Evolutionary conservation across 1,140 invertebrate species (phyloP).

Genomic region (Drosophila virilis): DNA sequence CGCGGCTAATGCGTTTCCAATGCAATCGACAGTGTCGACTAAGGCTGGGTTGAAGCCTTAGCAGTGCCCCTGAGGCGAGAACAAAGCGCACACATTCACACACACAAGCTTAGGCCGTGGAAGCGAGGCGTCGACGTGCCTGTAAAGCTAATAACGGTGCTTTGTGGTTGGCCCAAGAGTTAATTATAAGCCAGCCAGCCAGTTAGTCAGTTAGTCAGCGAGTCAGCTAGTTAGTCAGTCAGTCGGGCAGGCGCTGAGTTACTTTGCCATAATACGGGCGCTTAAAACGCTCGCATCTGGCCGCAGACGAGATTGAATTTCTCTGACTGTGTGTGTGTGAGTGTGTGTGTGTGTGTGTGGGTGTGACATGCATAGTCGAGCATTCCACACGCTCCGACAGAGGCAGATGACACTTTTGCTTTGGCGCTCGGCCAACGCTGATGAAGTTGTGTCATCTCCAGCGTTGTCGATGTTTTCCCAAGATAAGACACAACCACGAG

Average conservation of each 20-base stretch:
- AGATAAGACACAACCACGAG: conserved; percentile 46
- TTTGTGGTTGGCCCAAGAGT: conserved; percentile 74
- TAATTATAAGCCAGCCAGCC: conserved; percentile 73
- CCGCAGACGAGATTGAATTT: conserved; percentile 66
- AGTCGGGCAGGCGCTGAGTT: conserved; percentile 21
- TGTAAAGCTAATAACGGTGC: conserved; percentile 62
- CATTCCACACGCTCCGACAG: conserved; percentile 52
- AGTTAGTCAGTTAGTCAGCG: conserved; percentile 41
- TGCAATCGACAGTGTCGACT: conserved; percentile 43
- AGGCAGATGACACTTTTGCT: conserved; percentile 60
- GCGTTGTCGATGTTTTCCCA: conserved; percentile 49
- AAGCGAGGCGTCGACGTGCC: background rate
- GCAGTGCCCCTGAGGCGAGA: conserved; percentile 50
- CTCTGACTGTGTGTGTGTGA: conserved; percentile 16
- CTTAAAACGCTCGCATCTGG: conserved; percentile 56
- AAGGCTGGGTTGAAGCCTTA: conserved; percentile 53
- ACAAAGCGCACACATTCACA: conserved; percentile 66
- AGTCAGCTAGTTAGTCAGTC: conserved; percentile 11
- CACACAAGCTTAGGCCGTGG: conserved; percentile 10
- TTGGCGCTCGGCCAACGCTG: conserved; percentile 59
- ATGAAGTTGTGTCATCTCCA: conserved; percentile 15
- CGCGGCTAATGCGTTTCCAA: conserved; percentile 71
- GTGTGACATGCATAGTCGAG: conserved; percentile 35
- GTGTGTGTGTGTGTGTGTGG: background rate
- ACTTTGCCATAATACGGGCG: conserved; percentile 62